Percentiles rank a stretch among this genome's conserved stretches.
These are phyloP conservation scores for Scaptomyza montana DNA, from an alignment of 1,140 invertebrate genomes.

Conservation along the genomic window DNA sequence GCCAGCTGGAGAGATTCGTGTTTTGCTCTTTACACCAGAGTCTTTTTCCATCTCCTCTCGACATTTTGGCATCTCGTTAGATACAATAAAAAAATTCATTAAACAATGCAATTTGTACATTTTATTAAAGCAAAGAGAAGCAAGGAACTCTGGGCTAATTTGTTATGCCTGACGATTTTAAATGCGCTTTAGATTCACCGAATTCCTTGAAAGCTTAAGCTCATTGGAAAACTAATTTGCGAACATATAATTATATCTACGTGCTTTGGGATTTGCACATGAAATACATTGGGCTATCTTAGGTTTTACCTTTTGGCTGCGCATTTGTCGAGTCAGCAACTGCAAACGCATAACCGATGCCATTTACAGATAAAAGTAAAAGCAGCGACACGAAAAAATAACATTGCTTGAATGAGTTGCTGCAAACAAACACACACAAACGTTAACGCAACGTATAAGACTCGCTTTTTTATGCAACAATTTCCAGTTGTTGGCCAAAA, in stretches of 20 bases:
- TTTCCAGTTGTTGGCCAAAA: slow-evolving; percentile 57
- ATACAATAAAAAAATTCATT: slow-evolving; percentile 57
- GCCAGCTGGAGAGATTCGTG: slow-evolving; percentile 22
- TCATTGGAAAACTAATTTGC: slow-evolving; percentile 2
- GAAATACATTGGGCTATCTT: slow-evolving; percentile 45
- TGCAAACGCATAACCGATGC: slow-evolving; percentile 73
- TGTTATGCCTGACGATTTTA: slow-evolving; percentile 24
- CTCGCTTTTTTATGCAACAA: slow-evolving; percentile 72
- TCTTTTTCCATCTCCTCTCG: slow-evolving; percentile 4
- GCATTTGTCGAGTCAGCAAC: slow-evolving; percentile 67
- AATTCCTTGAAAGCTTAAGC: not conserved
- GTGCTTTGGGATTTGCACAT: slow-evolving; percentile 44
- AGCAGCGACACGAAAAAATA: slow-evolving; percentile 71
- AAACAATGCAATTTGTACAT: slow-evolving; percentile 53
- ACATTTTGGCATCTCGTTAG: slow-evolving; percentile 17
- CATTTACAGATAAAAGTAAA: slow-evolving; percentile 76
- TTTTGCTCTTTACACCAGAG: slow-evolving; percentile 20
- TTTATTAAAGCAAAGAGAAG: slow-evolving; percentile 12
- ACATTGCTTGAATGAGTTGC: slow-evolving; percentile 45
- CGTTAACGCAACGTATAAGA: slow-evolving; percentile 44
- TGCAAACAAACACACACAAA: slow-evolving; percentile 35
- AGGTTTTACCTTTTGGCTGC: slow-evolving; percentile 38
- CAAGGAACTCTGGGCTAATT: slow-evolving; percentile 31
- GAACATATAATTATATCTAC: slow-evolving; percentile 61
- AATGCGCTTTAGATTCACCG: slow-evolving; percentile 1